These are phyloP conservation scores for Scopus umbretta DNA, from an alignment of 2,113 vertebrate species.

Conservation along the genomic window DNA sequence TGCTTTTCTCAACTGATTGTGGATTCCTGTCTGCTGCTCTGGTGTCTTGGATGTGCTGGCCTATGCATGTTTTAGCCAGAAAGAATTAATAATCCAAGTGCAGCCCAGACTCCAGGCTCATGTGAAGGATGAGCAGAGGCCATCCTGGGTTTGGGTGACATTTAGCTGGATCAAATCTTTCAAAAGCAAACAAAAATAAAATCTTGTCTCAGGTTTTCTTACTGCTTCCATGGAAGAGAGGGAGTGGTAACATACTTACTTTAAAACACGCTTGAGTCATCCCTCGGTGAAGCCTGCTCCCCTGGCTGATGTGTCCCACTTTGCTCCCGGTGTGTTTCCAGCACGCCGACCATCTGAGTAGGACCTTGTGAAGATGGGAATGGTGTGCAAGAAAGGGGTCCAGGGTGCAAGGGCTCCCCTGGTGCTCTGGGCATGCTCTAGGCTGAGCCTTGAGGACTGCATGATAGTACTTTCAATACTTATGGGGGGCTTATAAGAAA, in stretches of 20 bases:
- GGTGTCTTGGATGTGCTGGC: background rate
- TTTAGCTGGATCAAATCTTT: background rate
- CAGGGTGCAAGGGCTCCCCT: background rate
- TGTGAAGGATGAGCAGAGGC: background rate
- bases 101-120: background rate
- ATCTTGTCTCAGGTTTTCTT: background rate
- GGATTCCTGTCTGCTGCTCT: background rate
- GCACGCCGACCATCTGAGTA: background rate
- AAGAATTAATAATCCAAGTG: background rate
- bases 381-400: background rate
- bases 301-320: background rate
- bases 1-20: background rate
- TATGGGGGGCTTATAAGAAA: background rate
- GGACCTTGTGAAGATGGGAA: background rate
- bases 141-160: background rate
- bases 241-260: no score
- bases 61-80: background rate
- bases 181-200: background rate
- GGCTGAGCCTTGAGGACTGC: background rate
- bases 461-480: background rate
- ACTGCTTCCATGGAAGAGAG: background rate
- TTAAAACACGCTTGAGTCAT: no score
- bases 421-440: background rate
- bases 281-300: background rate
- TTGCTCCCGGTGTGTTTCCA: background rate